A percentile compares a stretch with the other conserved stretches of the same genome.
phyloP scores from a whole-genome alignment of 2,113 vertebrate genomes.

The Phasianus colchicus region DNA sequence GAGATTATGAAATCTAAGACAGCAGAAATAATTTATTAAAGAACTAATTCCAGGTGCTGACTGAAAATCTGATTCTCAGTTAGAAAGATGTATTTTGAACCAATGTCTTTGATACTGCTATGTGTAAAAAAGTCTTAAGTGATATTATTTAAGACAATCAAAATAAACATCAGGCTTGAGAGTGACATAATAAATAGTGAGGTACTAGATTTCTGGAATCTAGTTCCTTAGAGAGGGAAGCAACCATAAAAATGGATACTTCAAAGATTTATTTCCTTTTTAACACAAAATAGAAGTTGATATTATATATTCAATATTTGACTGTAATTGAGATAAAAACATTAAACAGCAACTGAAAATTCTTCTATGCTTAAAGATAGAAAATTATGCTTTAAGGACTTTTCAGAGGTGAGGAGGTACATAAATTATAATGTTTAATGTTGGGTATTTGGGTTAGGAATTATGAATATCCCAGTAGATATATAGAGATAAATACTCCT shows the following conservation, averaged over 20 bases:
- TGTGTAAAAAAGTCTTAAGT: background rate
- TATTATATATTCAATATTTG: background rate
- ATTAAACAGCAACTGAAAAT: background rate
- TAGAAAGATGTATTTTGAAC: background rate
- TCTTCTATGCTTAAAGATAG: background rate
- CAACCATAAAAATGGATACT: background rate
- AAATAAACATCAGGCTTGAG: background rate
- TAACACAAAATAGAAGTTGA: background rate
- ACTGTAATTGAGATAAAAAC: background rate
- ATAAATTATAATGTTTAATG: background rate
- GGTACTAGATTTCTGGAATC: background rate
- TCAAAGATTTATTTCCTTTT: background rate
- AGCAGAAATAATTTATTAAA: background rate
- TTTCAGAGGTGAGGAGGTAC: background rate
- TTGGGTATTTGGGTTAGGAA: background rate
- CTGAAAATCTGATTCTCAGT: background rate
- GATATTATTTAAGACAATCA: background rate
- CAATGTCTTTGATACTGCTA: background rate
- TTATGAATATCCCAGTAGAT: background rate
- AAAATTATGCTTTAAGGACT: background rate
- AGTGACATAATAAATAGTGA: background rate
- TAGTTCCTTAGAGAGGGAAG: background rate
- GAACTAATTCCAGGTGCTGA: background rate
- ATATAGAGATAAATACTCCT: background rate
- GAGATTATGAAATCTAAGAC: background rate